These are phyloP conservation scores for Oceanodroma leucorhoa DNA, from an alignment of 2,797 vertebrate species.

Conservation along the genomic window DNA sequence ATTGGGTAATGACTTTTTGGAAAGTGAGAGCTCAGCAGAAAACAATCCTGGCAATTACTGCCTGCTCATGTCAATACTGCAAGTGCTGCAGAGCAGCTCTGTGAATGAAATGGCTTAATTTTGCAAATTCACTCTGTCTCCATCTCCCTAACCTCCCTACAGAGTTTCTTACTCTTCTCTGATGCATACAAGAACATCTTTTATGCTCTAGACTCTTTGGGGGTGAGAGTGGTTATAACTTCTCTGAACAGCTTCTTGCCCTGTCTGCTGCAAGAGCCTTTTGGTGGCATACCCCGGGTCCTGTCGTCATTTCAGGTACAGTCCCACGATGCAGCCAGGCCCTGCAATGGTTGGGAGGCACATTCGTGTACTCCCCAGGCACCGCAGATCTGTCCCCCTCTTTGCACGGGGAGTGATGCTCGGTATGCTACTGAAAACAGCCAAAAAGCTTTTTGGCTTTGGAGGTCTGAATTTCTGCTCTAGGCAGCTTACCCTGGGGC, in stretches of 20 bases:
- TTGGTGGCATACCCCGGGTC: neutral
- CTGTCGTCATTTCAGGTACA: neutral
- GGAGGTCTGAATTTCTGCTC: neutral
- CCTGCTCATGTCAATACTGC: constrained; percentile 37
- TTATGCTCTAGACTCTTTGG: neutral
- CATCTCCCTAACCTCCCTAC: neutral
- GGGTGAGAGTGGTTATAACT: neutral
- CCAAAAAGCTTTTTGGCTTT: neutral
- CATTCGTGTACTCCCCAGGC: neutral
- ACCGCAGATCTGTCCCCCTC: neutral
- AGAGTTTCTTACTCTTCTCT: neutral
- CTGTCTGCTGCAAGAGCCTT: neutral
- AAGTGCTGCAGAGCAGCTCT: constrained; percentile 13
- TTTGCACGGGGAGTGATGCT: neutral
- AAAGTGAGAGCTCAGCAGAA: constrained; percentile 63
- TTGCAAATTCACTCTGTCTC: constrained; percentile 1
- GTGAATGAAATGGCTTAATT: constrained; percentile 41
- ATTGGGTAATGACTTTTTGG: constrained; percentile 56
- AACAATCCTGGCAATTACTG: constrained; percentile 59
- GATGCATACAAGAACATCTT: neutral
- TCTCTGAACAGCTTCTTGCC: neutral
- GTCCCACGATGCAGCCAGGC: neutral
- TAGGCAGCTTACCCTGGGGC: neutral
- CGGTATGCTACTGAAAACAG: neutral
- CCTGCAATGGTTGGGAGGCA: neutral